Evolutionary conservation across 2,113 vertebrate genomes (phyloP).

Genomic region (Tautogolabrus adspersus): DNA sequence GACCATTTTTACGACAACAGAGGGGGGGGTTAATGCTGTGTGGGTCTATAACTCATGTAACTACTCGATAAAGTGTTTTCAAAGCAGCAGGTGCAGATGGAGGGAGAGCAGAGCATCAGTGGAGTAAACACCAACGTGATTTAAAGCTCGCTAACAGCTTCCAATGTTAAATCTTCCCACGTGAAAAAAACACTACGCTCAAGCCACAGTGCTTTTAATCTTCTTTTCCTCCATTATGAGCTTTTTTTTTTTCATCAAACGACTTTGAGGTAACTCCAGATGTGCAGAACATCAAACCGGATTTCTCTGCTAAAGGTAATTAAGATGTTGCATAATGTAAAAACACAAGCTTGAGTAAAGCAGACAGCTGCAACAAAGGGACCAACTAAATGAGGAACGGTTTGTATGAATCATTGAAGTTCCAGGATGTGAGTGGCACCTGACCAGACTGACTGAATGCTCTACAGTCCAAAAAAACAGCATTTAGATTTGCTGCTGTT

Average conservation of each 20-base stretch:
- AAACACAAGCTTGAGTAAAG: constrained; percentile 14
- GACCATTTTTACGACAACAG: constrained; percentile 15
- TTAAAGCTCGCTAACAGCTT: constrained; percentile 23
- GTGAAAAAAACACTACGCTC: no score
- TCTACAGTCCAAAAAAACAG: background rate
- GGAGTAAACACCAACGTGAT: constrained; percentile 39
- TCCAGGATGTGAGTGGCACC: constrained; percentile 28
- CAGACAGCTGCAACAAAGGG: background rate
- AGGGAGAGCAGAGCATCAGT: constrained; percentile 41
- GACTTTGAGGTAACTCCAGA: constrained; percentile 10
- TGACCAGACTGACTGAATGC: constrained; percentile 27
- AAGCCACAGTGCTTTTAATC: background rate
- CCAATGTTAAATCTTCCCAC: background rate
- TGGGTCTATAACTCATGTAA: constrained; percentile 34
- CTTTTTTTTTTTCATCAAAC: background rate
- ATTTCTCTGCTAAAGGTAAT: constrained; percentile 26
- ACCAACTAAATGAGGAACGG: constrained; percentile 13
- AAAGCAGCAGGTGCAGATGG: constrained; percentile 19
- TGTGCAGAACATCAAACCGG: constrained; percentile 19
- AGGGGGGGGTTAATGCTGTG: constrained; percentile 24
- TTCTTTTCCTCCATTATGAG: constrained; percentile 6
- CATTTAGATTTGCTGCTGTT: background rate
- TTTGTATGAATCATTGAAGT: constrained; percentile 12
- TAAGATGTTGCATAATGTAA: constrained; percentile 37
- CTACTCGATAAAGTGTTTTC: constrained; percentile 40